Evolutionary conservation across 1,140 invertebrate species (phyloP).

Genomic region (Bombus pascuorum): DNA sequence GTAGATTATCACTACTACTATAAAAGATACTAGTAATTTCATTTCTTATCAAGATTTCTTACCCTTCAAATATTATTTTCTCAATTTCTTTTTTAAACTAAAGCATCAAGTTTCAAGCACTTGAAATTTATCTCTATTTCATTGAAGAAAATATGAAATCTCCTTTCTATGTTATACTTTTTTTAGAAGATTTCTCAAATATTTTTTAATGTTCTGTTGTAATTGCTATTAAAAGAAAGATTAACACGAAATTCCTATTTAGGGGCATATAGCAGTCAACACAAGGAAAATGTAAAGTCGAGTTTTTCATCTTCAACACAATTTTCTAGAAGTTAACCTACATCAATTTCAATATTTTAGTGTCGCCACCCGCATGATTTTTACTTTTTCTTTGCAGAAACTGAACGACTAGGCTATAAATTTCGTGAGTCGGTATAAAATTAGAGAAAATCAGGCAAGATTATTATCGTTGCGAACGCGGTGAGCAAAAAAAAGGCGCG

Average conservation of each 20-base stretch:
- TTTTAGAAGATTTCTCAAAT: too few relatives aligned
- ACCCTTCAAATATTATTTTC: background rate
- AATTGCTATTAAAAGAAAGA: too few relatives aligned
- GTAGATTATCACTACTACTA: background rate
- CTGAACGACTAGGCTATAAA: background rate
- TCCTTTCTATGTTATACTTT: too few relatives aligned
- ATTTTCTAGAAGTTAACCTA: background rate
- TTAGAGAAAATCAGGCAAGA: background rate
- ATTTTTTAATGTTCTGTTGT: too few relatives aligned
- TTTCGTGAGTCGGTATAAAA: background rate
- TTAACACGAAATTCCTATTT: too few relatives aligned
- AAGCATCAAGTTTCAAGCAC: too few relatives aligned
- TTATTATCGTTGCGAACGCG: background rate
- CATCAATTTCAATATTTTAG: background rate
- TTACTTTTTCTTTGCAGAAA: background rate
- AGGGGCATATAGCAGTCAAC: too few relatives aligned
- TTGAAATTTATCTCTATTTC: too few relatives aligned
- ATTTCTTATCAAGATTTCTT: background rate
- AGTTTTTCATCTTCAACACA: background rate
- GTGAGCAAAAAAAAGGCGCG: too few relatives aligned
- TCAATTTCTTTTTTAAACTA: background rate
- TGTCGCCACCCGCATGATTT: background rate
- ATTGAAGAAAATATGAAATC: too few relatives aligned
- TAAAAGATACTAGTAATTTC: background rate
- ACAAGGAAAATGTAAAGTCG: background rate